phyloP scores from a whole-genome alignment of 1,140 invertebrate species.

The Lepidostoma basale region DNA sequence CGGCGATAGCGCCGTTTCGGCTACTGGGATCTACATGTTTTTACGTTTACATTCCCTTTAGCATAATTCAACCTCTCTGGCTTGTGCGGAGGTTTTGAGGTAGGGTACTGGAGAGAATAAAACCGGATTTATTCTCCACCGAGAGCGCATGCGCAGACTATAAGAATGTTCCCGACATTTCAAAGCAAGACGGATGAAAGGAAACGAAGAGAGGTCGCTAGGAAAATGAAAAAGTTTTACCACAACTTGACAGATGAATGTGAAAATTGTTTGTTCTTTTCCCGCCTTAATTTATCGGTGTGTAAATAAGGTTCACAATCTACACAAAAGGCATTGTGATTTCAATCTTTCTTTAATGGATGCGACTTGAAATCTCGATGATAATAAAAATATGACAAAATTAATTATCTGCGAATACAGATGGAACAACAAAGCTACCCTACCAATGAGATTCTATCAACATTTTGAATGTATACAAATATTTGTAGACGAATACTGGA shows the following conservation, averaged over 20 bases:
- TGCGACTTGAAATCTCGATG: too few relatives aligned
- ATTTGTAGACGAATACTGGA: too few relatives aligned
- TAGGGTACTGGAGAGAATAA: neutral
- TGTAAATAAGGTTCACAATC: constrained; percentile 1
- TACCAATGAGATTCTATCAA: too few relatives aligned
- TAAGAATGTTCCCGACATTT: constrained; percentile 6
- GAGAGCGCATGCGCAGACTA: neutral
- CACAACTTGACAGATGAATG: constrained; percentile 21
- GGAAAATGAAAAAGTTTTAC: constrained; percentile 14
- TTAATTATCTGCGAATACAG: neutral
- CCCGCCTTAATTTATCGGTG: constrained; percentile 9
- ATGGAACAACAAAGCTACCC: too few relatives aligned
- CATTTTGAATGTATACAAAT: too few relatives aligned
- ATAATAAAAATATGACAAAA: too few relatives aligned
- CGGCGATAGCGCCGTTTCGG: too few relatives aligned
- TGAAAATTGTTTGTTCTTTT: constrained; percentile 19
- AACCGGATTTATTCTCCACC: neutral
- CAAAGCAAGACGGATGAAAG: constrained; percentile 10
- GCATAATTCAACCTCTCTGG: too few relatives aligned
- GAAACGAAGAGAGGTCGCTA: neutral
- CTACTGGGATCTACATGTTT: too few relatives aligned
- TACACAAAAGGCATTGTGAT: neutral
- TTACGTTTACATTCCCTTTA: too few relatives aligned
- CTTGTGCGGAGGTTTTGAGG: neutral
- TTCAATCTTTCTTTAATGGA: constrained; percentile 5